Percentiles rank a stretch among this genome's conserved stretches.
Evolutionary conservation across 30 jellyfish, hydroid and myxozoan genomes (phyloP).

Genomic region (Mastigias papua): DNA sequence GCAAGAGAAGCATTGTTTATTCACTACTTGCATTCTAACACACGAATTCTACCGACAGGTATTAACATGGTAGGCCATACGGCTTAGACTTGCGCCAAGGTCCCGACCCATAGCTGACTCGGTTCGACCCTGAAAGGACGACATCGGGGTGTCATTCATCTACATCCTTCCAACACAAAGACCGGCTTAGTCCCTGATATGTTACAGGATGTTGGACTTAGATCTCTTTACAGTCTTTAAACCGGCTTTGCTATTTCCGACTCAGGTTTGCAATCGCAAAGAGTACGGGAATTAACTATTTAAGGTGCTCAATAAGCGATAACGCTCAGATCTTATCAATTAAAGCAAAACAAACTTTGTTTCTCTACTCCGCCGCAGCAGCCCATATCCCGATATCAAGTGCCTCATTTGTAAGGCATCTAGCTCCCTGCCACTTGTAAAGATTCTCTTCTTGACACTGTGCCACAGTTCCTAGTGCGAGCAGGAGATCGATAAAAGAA

Average conservation of each 20-base stretch:
- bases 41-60: neutral
- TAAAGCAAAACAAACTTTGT: slow-evolving; percentile 1
- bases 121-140: slow-evolving; percentile 6
- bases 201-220: slow-evolving; percentile 49
- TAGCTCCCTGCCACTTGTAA: no score
- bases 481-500: no score
- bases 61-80: no score
- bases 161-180: slow-evolving; percentile 37
- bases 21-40: neutral
- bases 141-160: neutral
- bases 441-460: no score
- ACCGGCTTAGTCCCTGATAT: slow-evolving; percentile 12
- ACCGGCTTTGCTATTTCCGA: slow-evolving; percentile 23
- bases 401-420: no score
- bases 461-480: no score
- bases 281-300: neutral
- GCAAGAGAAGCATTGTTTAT: slow-evolving; percentile 1
- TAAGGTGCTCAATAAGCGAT: slow-evolving; percentile 8
- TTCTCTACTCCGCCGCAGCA: no score
- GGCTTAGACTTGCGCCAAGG: neutral
- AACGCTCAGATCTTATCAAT: neutral
- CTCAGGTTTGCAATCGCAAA: neutral
- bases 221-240: neutral
- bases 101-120: slow-evolving; percentile 14
- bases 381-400: no score